These are phyloP conservation scores for Ecliptopera silaceata DNA, from an alignment of 2,888 invertebrate genomes.

Conservation along the genomic window DNA sequence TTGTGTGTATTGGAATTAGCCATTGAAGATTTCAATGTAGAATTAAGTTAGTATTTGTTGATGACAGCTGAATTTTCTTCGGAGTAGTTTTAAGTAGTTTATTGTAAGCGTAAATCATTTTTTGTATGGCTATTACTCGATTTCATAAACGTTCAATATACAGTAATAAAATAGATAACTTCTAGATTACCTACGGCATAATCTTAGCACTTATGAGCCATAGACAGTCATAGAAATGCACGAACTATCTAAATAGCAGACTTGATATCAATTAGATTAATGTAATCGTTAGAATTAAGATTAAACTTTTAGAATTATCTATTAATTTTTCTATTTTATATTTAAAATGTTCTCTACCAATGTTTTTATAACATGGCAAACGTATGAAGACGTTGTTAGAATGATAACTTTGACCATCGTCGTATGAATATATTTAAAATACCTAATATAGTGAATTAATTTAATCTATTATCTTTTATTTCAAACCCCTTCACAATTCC, in stretches of 20 bases:
- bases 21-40: conserved; percentile 44
- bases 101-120: conserved; percentile 43
- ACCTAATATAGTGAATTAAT: conserved; percentile 68
- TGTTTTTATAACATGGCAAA: conserved; percentile 64
- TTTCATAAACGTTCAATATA: conserved; percentile 23
- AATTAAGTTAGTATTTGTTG: conserved; percentile 48
- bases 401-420: conserved; percentile 70
- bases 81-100: conserved; percentile 45
- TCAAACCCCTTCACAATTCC: conserved; percentile 2
- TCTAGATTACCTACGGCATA: conserved; percentile 21
- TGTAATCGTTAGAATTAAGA: conserved; percentile 63
- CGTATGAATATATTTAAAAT: conserved; percentile 61
- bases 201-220: conserved; percentile 28
- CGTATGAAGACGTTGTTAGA: conserved; percentile 70
- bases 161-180: conserved; percentile 31
- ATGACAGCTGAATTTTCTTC: conserved; percentile 44
- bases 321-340: conserved; percentile 74
- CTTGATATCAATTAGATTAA: conserved; percentile 44
- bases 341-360: conserved; percentile 63
- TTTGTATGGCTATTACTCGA: conserved; percentile 42
- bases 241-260: conserved; percentile 34
- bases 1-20: conserved; percentile 36
- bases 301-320: conserved; percentile 68
- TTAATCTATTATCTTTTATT: conserved; percentile 44
- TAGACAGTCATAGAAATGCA: conserved; percentile 37